Conservation (phyloP, 2,888 invertebrate species). For the Harmothoe impar region DNA sequence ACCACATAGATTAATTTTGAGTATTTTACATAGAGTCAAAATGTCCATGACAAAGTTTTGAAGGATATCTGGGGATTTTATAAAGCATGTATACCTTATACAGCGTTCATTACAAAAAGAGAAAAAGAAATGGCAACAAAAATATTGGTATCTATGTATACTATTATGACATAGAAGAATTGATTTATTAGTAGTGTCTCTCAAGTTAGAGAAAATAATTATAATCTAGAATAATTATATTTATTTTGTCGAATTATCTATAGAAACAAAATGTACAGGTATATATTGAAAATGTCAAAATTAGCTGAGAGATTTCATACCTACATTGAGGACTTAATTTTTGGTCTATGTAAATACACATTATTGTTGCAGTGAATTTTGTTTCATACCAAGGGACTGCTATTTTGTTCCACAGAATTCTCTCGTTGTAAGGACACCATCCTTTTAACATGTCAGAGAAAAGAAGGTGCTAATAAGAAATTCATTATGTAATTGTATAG, state of each 20-base stretch:
- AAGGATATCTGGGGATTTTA: background rate
- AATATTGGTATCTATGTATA: background rate
- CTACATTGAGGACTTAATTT: background rate
- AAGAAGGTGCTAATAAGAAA: constrained; percentile 16
- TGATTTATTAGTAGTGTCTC: no score
- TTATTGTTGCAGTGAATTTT: background rate
- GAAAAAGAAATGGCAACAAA: background rate
- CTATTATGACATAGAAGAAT: no score
- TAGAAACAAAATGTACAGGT: background rate
- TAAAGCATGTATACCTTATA: background rate
- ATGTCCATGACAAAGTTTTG: no score
- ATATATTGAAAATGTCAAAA: background rate
- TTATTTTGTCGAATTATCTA: background rate
- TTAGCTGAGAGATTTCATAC: background rate
- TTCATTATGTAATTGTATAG: background rate
- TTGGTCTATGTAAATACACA: constrained; percentile 11
- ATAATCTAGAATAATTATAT: background rate
- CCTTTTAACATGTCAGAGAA: background rate
- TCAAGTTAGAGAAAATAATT: background rate
- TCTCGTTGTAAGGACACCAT: background rate
- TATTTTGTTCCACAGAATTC: background rate
- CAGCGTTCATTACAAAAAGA: background rate
- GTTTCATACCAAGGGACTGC: background rate
- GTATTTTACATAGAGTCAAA: no score
- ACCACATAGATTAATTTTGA: no score